Percentiles rank a stretch among this genome's conserved stretches.
These are phyloP conservation scores for Xylota sylvarum DNA, from an alignment of 2,888 invertebrate species.

Conservation along the genomic window DNA sequence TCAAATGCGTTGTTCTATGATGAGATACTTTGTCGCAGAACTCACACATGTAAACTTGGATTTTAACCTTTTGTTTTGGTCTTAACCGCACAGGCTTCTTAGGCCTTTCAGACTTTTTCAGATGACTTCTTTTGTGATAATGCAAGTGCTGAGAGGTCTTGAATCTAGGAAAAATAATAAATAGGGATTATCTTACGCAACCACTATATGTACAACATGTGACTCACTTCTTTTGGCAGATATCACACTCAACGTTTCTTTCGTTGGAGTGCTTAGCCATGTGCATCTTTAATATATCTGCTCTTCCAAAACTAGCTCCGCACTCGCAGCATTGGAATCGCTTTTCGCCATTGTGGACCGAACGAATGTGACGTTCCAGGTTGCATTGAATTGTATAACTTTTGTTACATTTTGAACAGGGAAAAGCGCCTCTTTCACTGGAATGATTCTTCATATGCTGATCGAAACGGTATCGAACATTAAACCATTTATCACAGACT, in stretches of 20 bases:
- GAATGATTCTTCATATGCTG: slow-evolving; percentile 77
- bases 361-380: slow-evolving; percentile 77
- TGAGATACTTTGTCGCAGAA: slow-evolving; percentile 77
- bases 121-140: slow-evolving; percentile 71
- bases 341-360: slow-evolving; percentile 63
- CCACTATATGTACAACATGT: neutral
- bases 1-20: slow-evolving; percentile 77
- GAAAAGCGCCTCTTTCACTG: slow-evolving; percentile 29
- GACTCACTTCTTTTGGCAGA: slow-evolving; percentile 76
- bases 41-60: slow-evolving; percentile 54
- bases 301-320: slow-evolving; percentile 65
- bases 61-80: slow-evolving; percentile 32
- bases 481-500: slow-evolving; percentile 78
- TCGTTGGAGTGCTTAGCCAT: slow-evolving; percentile 71
- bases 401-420: slow-evolving; percentile 74
- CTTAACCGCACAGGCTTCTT: slow-evolving; percentile 9
- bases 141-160: slow-evolving; percentile 74
- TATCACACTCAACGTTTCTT: slow-evolving; percentile 71
- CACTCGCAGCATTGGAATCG: slow-evolving; percentile 74
- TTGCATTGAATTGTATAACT: slow-evolving; percentile 72
- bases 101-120: slow-evolving; percentile 4
- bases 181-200: neutral
- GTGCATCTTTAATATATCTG: slow-evolving; percentile 78
- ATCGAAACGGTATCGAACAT: slow-evolving; percentile 67
- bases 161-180: slow-evolving; percentile 69